Conservation (phyloP, 2,113 vertebrate species). For the Phyllostomus hastatus region DNA sequence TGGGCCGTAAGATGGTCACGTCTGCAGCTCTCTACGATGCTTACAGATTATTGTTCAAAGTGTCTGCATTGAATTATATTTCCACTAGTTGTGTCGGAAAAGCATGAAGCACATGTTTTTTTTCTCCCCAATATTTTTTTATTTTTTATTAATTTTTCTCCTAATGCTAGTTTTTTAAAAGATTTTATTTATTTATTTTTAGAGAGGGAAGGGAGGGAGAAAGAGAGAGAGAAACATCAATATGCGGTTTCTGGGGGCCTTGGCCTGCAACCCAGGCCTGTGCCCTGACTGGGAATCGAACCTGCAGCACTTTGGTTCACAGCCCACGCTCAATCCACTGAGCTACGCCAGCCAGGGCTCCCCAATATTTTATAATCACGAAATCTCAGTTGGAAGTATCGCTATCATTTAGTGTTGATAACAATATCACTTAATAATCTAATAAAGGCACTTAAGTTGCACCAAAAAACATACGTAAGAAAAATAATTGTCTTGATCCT, state of each 20-base stretch:
- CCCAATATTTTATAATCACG: background rate
- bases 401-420: background rate
- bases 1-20: background rate
- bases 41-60: background rate
- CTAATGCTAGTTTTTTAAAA: too few relatives aligned
- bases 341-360: too few relatives aligned
- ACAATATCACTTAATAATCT: background rate
- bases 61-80: background rate
- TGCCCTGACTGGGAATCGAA: too few relatives aligned
- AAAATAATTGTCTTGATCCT: background rate
- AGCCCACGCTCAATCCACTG: too few relatives aligned
- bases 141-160: too few relatives aligned
- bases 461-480: background rate
- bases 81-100: background rate
- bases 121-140: background rate
- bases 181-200: too few relatives aligned
- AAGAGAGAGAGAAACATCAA: too few relatives aligned
- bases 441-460: background rate
- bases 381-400: background rate
- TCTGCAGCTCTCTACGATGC: background rate
- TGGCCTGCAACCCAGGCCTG: too few relatives aligned
- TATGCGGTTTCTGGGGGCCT: too few relatives aligned
- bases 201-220: too few relatives aligned
- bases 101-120: background rate
- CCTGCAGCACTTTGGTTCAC: too few relatives aligned